phyloP scores from a whole-genome alignment of 2,113 vertebrate genomes.

The Saimiri boliviensis region DNA sequence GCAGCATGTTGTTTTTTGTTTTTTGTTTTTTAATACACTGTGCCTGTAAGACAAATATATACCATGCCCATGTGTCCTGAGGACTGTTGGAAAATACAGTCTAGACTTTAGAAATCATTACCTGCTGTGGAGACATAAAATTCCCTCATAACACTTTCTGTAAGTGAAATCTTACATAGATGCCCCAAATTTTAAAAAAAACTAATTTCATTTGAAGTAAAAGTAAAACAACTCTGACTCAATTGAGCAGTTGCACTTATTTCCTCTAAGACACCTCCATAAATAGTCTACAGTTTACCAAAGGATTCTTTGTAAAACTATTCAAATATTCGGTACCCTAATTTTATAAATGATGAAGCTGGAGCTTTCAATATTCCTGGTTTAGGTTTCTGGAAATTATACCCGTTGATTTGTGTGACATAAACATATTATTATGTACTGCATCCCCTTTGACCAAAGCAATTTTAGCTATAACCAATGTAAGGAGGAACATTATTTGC shows the following conservation, averaged over 20 bases:
- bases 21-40: background rate
- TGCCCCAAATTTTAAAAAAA: background rate
- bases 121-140: background rate
- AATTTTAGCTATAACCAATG: background rate
- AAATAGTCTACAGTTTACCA: background rate
- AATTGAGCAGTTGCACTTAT: background rate
- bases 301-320: slow-evolving; percentile 22
- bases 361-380: background rate
- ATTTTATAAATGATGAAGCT: slow-evolving; percentile 40
- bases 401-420: background rate
- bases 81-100: background rate
- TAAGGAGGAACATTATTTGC: slow-evolving; percentile 23
- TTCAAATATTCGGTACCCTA: background rate
- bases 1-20: background rate
- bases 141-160: background rate
- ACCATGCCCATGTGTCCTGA: background rate
- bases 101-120: slow-evolving; percentile 22
- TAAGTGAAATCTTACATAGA: slow-evolving; percentile 36
- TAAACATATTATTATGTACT: background rate
- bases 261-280: slow-evolving; percentile 17
- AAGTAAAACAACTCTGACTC: background rate
- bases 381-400: slow-evolving; percentile 15
- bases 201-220: background rate
- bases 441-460: slow-evolving; percentile 2
- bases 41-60: background rate